Conservation (phyloP, 2,888 invertebrate genomes). For the Malachius bipustulatus region DNA sequence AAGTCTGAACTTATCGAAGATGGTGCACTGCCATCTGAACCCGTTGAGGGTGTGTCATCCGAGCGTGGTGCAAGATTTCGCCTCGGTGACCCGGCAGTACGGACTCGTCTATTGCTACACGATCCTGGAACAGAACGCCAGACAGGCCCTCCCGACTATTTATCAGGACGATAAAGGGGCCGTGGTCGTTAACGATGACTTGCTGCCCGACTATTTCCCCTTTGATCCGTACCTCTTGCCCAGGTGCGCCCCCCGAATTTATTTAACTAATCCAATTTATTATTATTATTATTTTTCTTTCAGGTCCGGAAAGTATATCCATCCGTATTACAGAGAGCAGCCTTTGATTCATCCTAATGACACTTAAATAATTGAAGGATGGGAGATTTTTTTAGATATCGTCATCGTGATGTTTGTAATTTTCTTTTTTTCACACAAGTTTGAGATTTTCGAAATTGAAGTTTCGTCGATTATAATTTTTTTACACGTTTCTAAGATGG, state of each 20-base stretch:
- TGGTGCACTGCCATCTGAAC: conserved; percentile 78
- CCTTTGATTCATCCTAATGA: no score
- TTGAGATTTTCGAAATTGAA: no score
- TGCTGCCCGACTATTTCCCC: conserved; percentile 63
- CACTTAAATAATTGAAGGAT: no score
- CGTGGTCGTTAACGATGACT: conserved; percentile 31
- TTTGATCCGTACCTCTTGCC: conserved; percentile 79
- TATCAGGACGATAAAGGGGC: conserved; percentile 39
- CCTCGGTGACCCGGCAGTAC: conserved; percentile 67
- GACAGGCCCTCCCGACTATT: conserved; percentile 47
- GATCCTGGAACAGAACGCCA: conserved; percentile 72
- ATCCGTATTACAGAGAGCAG: no score
- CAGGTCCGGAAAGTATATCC: no score
- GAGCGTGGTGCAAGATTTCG: conserved; percentile 67
- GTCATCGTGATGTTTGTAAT: no score
- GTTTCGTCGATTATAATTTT: no score
- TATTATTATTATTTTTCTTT: no score
- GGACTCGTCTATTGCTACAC: conserved; percentile 89
- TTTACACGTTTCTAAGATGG: no score
- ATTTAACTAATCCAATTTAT: no score
- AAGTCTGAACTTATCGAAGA: conserved; percentile 69
- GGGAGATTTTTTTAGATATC: no score
- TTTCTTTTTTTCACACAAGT: no score
- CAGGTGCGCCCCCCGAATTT: conserved; percentile 40
- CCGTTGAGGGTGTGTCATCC: conserved; percentile 74